Evolutionary conservation across 2,797 vertebrate species (phyloP).

Genomic region (Lagorchestes hirsutus): DNA sequence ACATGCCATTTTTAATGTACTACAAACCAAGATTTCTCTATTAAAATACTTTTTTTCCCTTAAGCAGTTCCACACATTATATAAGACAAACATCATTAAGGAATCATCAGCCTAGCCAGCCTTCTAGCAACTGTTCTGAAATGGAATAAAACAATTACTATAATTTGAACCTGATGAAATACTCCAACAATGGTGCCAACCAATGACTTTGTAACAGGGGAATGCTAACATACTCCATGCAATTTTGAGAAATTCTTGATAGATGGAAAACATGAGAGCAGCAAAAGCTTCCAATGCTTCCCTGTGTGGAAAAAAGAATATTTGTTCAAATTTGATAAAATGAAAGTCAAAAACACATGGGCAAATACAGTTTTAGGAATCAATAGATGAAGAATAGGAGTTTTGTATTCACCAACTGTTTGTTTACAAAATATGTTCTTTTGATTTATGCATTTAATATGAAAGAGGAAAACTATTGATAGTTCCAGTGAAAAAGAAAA

Average conservation of each 20-base stretch:
- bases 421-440: constrained; percentile 53
- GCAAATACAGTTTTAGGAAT: constrained; percentile 46
- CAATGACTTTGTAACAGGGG: background rate
- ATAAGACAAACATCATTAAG: background rate
- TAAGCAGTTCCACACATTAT: background rate
- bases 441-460: constrained; percentile 68
- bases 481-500: constrained; percentile 61
- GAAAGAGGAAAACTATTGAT: constrained; percentile 58
- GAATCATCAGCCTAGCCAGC: constrained; percentile 3
- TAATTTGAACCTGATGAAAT: constrained; percentile 37
- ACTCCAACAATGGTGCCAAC: background rate
- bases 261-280: background rate
- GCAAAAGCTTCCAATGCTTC: background rate
- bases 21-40: constrained; percentile 9
- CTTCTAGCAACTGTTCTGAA: constrained; percentile 27
- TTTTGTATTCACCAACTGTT: constrained; percentile 29
- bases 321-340: constrained; percentile 23
- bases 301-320: background rate
- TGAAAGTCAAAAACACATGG: constrained; percentile 34
- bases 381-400: constrained; percentile 39
- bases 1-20: background rate
- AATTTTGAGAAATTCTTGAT: constrained; percentile 25
- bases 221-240: background rate
- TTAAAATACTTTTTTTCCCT: constrained; percentile 32
- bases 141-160: constrained; percentile 15